phyloP scores from a whole-genome alignment of 2,113 vertebrate species.

The Zosterops borbonicus region DNA sequence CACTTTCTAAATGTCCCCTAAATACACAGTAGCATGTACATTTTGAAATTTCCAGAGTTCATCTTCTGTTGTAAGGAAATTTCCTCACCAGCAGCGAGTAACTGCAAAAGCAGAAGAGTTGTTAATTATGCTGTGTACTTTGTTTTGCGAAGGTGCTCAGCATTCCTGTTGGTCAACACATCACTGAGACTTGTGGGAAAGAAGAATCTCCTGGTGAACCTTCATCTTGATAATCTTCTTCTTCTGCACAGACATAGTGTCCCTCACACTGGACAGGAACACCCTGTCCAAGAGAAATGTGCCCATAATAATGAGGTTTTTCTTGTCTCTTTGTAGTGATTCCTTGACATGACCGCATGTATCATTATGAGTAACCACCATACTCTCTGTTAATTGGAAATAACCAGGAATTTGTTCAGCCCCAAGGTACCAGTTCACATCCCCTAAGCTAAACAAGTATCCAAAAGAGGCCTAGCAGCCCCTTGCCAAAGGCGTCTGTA shows the following conservation, averaged over 20 bases:
- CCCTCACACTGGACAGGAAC: background rate
- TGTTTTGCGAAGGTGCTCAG: background rate
- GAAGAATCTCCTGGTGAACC: background rate
- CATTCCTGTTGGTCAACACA: background rate
- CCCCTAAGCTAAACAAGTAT: background rate
- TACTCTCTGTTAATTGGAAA: background rate
- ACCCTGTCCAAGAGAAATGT: background rate
- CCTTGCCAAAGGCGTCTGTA: background rate
- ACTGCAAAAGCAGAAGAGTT: background rate
- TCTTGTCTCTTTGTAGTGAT: rapidly evolving
- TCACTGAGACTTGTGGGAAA: background rate
- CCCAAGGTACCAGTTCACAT: background rate
- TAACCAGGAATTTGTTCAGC: background rate
- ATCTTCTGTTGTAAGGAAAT: background rate
- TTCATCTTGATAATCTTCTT: background rate
- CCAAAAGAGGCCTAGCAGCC: background rate
- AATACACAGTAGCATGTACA: background rate
- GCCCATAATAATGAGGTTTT: background rate
- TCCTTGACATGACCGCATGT: background rate
- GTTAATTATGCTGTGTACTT: background rate
- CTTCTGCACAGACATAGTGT: background rate
- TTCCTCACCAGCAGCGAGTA: background rate
- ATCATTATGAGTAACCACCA: background rate
- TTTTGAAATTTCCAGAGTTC: background rate
- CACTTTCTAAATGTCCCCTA: background rate